Evolutionary conservation across 1,140 invertebrate genomes (phyloP), one percentile per base, ranked within the genome.

Genomic region (Leptoteleia sp.): DNA sequence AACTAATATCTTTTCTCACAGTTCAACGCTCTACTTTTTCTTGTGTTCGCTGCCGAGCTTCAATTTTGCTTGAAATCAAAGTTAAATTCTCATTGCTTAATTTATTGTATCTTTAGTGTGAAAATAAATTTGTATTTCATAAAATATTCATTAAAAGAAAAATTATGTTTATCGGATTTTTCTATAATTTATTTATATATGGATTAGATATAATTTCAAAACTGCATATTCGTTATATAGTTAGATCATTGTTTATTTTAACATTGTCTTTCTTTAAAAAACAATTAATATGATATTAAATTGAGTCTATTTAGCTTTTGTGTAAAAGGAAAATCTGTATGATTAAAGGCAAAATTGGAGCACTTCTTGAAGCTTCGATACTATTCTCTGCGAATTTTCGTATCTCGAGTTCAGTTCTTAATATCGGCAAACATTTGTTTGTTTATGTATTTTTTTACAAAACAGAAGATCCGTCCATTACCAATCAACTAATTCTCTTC

Each of bases 401-500:
- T 48, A 52, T 55, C 3, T 65, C 43, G 50, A 61, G 61, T 59
- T 67, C 61, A 57, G 9, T 52, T 29, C 9, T 50, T 7, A 48
- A 27, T 35, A 4, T 57, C 40, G 38, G 54, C 35, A 61, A 78
- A 59, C 31, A 62, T 76, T 76, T 76, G 64, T 72, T 78, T 78
- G 64, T 72, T 78, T 78, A 78, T 61, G 11, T 40, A 72, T 78
- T 72, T 80, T 79, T 87, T 84, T 79, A 64, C 54, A 25, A 80
- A 76, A 71, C 82, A 93, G 94, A 87, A 91, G 93, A 79, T 93
- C 92, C 11, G 93, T 94, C 27, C 94, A 95, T 84, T 95, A 96
- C 86, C 95, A 96, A 84, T 96, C 94, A 3, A 96, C 94, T 38
- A 94, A 94, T 25, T 96, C 94, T 31, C 89, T 97, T 33, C 95